phyloP scores from a whole-genome alignment of 2,888 invertebrate species.

The Homarus gammarus region DNA sequence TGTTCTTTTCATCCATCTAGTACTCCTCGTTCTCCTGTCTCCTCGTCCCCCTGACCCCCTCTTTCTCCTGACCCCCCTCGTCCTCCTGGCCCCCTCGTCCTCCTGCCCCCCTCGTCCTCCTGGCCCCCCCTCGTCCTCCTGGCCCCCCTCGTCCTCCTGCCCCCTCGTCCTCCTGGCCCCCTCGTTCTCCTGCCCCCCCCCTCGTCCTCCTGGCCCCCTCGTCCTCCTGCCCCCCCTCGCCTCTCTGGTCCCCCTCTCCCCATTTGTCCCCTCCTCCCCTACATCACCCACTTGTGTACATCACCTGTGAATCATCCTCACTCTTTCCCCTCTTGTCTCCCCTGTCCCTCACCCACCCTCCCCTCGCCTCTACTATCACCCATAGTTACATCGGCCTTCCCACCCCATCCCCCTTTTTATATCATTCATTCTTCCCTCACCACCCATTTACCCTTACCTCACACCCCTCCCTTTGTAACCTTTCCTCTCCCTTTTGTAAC shows the following conservation, averaged over 20 bases:
- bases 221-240: too few relatives aligned
- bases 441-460: background rate
- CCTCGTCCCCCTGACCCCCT: background rate
- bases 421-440: background rate
- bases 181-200: too few relatives aligned
- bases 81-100: background rate
- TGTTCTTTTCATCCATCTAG: background rate
- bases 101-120: background rate
- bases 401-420: background rate
- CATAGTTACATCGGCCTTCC: background rate
- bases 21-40: background rate
- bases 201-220: background rate
- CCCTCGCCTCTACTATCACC: background rate
- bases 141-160: too few relatives aligned
- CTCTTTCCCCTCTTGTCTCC: too few relatives aligned
- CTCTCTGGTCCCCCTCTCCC: background rate
- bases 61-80: background rate
- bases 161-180: too few relatives aligned
- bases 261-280: background rate
- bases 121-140: too few relatives aligned
- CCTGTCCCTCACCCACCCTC: background rate
- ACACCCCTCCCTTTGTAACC: background rate
- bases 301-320: too few relatives aligned
- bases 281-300: too few relatives aligned
- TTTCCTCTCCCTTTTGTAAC: too few relatives aligned